Percentiles rank a stretch among this genome's conserved stretches.
Conservation (phyloP, 2,888 invertebrate species). For the Agapostemon virescens region DNA sequence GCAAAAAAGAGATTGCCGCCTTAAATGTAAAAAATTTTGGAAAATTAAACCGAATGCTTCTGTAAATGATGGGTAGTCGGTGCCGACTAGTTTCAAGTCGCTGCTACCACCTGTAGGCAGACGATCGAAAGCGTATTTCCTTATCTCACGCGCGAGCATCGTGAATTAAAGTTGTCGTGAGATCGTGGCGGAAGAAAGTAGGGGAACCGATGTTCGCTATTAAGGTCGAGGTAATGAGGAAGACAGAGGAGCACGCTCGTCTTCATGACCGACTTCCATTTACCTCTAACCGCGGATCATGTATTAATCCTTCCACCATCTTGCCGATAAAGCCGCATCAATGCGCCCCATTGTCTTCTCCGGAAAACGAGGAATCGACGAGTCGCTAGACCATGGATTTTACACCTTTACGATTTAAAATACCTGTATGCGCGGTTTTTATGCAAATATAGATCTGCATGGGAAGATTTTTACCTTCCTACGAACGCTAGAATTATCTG, state of each 20-base stretch:
- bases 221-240: conserved; percentile 60
- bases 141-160: conserved; percentile 17
- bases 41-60: background rate
- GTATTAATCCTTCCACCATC: background rate
- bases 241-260: conserved; percentile 26
- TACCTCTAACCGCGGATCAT: background rate
- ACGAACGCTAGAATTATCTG: background rate
- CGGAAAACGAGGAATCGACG: background rate
- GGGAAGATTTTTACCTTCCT: background rate
- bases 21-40: background rate
- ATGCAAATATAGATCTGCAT: background rate
- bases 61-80: conserved; percentile 42
- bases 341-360: background rate
- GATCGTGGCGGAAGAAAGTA: conserved; percentile 42
- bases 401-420: background rate
- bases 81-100: conserved; percentile 8
- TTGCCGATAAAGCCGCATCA: background rate
- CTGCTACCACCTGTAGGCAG: conserved; percentile 42
- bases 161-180: conserved; percentile 32
- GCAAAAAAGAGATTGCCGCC: background rate
- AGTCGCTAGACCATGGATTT: background rate
- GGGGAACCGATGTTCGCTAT: conserved; percentile 33
- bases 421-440: background rate
- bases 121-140: conserved; percentile 53
- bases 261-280: conserved; percentile 46